Evolutionary conservation across 2,113 vertebrate species (phyloP).

Genomic region (Euleptes europaea): DNA sequence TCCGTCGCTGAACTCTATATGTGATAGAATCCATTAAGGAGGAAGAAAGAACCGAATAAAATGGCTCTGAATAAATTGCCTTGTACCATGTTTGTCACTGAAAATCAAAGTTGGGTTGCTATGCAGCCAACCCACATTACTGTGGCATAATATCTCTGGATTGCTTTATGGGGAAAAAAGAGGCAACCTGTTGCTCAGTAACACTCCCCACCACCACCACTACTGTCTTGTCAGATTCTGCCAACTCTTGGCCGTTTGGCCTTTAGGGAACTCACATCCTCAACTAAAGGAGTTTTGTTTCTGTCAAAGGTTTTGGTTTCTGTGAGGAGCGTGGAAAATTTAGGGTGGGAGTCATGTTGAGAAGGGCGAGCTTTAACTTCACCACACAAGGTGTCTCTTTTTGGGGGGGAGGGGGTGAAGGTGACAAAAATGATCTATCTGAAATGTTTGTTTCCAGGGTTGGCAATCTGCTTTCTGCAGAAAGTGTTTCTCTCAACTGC

Average conservation of each 20-base stretch:
- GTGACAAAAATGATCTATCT: not conserved
- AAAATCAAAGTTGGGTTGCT: not conserved
- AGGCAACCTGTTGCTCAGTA: conserved; percentile 49
- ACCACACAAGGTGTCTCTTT: not conserved
- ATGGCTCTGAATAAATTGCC: not conserved
- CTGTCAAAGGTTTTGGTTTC: conserved; percentile 6
- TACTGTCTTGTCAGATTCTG: not conserved
- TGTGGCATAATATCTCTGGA: not conserved
- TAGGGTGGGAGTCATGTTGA: not conserved
- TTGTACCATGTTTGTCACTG: not conserved
- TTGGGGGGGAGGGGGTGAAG: not conserved
- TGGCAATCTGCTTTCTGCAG: not conserved
- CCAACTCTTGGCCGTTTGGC: not conserved
- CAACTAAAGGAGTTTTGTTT: conserved; percentile 4
- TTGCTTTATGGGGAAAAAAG: conserved; percentile 18
- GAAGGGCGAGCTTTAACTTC: not conserved
- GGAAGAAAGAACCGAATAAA: not conserved
- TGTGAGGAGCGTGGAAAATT: not conserved
- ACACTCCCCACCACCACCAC: not conserved
- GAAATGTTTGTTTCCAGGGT: not conserved
- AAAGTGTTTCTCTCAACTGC: not conserved
- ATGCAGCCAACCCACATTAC: not conserved
- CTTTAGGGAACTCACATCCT: conserved; percentile 25
- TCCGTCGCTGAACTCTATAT: not conserved
- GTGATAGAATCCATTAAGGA: not conserved